Percentiles rank a stretch among this genome's conserved stretches.
phyloP scores from a whole-genome alignment of 2,113 vertebrate genomes.

The Camelus dromedarius region DNA sequence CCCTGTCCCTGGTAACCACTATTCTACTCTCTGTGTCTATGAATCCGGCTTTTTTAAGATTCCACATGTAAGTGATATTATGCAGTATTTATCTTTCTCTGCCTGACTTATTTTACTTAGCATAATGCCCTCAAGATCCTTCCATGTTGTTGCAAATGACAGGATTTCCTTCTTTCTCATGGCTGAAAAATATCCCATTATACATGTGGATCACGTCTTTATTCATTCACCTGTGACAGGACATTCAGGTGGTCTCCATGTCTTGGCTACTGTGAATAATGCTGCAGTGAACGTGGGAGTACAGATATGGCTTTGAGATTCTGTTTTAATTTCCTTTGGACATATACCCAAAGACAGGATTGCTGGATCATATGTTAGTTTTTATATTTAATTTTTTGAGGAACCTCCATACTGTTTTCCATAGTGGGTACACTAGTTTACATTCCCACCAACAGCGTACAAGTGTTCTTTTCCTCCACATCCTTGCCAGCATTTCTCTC shows the following conservation, averaged over 20 bases:
- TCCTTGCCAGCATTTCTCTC: neutral
- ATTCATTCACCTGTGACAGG: neutral
- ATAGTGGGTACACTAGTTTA: no score
- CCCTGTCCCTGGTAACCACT: neutral
- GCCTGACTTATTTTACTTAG: neutral
- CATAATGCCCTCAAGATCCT: neutral
- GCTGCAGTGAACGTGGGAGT: neutral
- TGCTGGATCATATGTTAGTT: no score
- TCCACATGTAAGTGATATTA: neutral
- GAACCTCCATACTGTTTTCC: no score
- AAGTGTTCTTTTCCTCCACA: neutral
- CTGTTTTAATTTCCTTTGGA: no score
- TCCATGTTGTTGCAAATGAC: neutral
- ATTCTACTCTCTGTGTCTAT: neutral
- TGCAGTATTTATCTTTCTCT: neutral
- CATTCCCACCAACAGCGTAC: no score
- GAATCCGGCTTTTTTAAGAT: neutral
- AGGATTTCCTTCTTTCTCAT: neutral
- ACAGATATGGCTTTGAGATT: no score
- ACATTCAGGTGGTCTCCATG: neutral
- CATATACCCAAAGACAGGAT: no score
- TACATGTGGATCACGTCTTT: neutral
- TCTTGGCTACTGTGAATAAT: neutral
- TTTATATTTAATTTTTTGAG: no score
- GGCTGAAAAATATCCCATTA: neutral